Evolutionary conservation across 2,888 invertebrate species (phyloP).

Genomic region (Pollenia amentaria): DNA sequence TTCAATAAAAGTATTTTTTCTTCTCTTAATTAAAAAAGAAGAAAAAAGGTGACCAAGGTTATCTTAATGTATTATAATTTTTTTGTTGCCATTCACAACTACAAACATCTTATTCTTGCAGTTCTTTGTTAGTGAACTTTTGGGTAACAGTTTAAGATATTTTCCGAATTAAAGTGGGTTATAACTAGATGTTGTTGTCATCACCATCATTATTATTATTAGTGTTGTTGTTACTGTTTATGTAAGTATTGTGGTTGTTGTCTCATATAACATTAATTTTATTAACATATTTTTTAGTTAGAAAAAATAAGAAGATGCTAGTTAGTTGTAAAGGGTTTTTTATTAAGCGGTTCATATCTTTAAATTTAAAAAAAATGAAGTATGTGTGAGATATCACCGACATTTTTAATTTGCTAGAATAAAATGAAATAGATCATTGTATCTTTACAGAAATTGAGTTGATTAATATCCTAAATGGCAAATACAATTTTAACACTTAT

Average conservation of each 20-base stretch:
- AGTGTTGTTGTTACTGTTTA: no score
- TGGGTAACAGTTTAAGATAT: constrained; percentile 10
- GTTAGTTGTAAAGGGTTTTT: not conserved
- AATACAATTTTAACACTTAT: no score
- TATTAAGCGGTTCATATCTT: no score
- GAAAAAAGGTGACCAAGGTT: constrained; percentile 69
- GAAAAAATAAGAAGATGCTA: constrained; percentile 48
- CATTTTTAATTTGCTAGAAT: no score
- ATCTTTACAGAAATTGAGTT: no score
- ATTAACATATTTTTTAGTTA: constrained; percentile 18
- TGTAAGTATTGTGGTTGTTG: constrained; percentile 45
- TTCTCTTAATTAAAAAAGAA: constrained; percentile 61
- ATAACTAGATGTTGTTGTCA: constrained; percentile 51
- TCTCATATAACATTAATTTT: constrained; percentile 59
- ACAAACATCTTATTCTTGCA: not conserved
- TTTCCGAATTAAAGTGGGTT: constrained; percentile 62
- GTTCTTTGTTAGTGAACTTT: constrained; percentile 38
- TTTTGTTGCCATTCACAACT: not conserved
- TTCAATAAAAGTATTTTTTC: constrained; percentile 37
- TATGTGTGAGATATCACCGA: no score
- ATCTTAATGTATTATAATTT: constrained; percentile 43
- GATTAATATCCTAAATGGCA: no score
- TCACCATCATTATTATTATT: not conserved
- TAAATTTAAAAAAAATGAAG: no score
- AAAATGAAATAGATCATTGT: no score